These are phyloP conservation scores for Colletes gigas DNA, from an alignment of 1,140 invertebrate species.

Conservation along the genomic window DNA sequence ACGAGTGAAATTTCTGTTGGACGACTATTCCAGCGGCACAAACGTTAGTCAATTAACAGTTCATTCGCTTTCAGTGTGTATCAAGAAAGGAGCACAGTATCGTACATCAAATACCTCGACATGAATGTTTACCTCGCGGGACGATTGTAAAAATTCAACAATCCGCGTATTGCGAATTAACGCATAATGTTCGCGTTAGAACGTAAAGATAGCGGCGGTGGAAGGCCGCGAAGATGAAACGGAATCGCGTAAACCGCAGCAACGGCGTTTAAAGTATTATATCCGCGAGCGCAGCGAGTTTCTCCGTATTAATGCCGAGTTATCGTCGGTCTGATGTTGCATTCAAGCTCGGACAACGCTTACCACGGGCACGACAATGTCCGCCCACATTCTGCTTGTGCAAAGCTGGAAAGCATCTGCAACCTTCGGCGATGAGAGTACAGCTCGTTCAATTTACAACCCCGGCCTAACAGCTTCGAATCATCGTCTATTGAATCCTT, in stretches of 20 bases:
- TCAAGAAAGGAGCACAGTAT: slow-evolving; percentile 1
- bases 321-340: slow-evolving; percentile 24
- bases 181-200: neutral
- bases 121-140: neutral
- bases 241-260: neutral
- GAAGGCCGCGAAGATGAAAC: neutral
- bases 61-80: neutral
- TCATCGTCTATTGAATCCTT: slow-evolving; percentile 23
- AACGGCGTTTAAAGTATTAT: neutral
- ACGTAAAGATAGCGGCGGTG: neutral
- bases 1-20: neutral
- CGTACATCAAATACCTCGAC: neutral
- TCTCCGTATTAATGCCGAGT: slow-evolving; percentile 33
- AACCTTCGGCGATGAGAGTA: slow-evolving; percentile 25
- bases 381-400: slow-evolving; percentile 29
- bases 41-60: slow-evolving; percentile 3
- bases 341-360: slow-evolving; percentile 35
- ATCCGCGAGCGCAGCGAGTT: neutral
- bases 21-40: neutral
- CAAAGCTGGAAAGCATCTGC: slow-evolving; percentile 39
- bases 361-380: slow-evolving; percentile 22
- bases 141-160: neutral
- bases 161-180: neutral
- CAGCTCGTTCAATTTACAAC: slow-evolving; percentile 18
- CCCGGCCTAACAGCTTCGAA: slow-evolving; percentile 10